Conservation (phyloP, 2,888 invertebrate genomes). For the Heteromyza rotundicornis region DNA sequence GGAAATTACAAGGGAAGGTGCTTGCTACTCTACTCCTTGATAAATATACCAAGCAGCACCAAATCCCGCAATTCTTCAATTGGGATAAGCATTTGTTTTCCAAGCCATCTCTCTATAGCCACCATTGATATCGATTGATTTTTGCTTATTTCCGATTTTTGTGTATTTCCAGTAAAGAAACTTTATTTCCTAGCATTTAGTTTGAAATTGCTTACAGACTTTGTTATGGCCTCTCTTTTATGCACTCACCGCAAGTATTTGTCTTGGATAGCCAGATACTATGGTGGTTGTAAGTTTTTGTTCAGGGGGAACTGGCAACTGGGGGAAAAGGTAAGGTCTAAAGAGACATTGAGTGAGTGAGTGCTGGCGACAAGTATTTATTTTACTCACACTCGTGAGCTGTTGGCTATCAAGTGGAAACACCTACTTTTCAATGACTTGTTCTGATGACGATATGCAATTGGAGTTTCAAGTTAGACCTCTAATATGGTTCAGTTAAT, state of each 20-base stretch:
- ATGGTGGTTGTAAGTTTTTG: conserved; percentile 7
- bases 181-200: conserved; percentile 16
- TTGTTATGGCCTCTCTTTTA: neutral
- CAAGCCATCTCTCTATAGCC: conserved; percentile 17
- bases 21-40: conserved; percentile 1
- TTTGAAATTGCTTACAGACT: conserved; percentile 12
- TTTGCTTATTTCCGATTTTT: conserved; percentile 7
- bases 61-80: conserved; percentile 40
- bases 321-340: no score
- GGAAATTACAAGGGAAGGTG: conserved; percentile 16
- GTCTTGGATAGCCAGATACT: neutral
- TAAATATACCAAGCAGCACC: conserved; percentile 12
- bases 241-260: conserved; percentile 5
- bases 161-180: conserved; percentile 4
- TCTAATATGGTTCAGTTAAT: no score
- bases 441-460: no score
- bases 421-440: no score
- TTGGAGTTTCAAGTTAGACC: no score
- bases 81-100: conserved; percentile 34
- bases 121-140: conserved; percentile 41
- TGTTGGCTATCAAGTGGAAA: no score
- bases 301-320: no score
- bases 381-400: no score
- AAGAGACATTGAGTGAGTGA: no score
- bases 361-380: no score